Conservation (phyloP, 2,113 vertebrate genomes). For the Pagrus major region DNA sequence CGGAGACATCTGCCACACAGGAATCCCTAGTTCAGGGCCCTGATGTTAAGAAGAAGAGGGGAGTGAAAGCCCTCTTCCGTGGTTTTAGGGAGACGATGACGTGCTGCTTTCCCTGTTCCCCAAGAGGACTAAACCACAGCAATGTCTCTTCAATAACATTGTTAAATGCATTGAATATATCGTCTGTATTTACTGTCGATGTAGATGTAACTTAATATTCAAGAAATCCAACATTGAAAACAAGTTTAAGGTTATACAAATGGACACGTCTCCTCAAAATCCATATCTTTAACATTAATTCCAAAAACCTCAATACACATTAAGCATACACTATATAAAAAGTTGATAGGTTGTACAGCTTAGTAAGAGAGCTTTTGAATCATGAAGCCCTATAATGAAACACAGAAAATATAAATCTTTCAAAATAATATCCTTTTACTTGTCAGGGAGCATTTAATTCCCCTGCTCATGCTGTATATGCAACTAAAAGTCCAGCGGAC, state of each 20-base stretch:
- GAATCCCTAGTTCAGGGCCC: no score
- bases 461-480: background rate
- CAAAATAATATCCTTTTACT: constrained; percentile 9
- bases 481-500: constrained; percentile 24
- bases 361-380: background rate
- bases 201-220: no score
- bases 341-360: background rate
- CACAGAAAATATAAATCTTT: background rate
- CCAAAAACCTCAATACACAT: background rate
- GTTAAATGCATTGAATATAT: no score
- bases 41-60: no score
- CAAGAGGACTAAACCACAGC: no score
- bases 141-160: no score
- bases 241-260: background rate
- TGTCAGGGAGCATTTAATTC: background rate
- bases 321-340: background rate
- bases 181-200: no score
- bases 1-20: no score
- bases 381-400: background rate
- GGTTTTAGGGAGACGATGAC: no score
- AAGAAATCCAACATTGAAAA: no score
- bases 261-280: background rate
- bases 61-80: no score
- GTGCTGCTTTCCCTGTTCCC: no score
- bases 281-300: background rate